Base-by-base conservation (phyloP, 2,797 vertebrate species). In the Eulemur mongoz region DNA sequence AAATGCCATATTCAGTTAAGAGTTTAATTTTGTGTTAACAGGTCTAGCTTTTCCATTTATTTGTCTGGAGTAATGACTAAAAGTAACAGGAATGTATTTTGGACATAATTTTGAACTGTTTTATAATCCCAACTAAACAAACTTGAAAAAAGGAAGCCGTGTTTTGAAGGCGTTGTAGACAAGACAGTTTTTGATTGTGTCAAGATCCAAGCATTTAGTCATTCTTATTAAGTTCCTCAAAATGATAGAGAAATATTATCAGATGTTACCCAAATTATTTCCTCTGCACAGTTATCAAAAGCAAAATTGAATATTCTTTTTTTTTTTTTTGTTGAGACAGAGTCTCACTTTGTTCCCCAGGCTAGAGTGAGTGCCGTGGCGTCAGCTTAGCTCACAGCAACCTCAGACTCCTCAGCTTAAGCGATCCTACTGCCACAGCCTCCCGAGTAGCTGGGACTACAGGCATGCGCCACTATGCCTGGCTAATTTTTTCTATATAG, bases 251-350 rank as follows among this genome's bases (percentile, higher is more conserved):
- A 96, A 94, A 85, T 79, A 75, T 73, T 81, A 80, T 81, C 54
- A 85, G 54, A 0, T 32, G 17, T 86, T 72, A 86, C 25, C 59
- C 27, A 86, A 93, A 88, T 91, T 90, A 89, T 69, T 85, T 93
- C 50, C 27, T 82, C 27, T 80, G 89, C 57, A 91, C 20, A 45
- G 23, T 90, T 91, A 91, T 93, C 25, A 86, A 96, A 97, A 95
- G 48, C 73, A 94, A 91, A 94, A 81, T 48, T 54, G 85, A 95
- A 73, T 84, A 94, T 57, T 94, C 70, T 97, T 45, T n/a, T n/a
- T n/a, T n/a, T n/a, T n/a, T n/a, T n/a, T n/a, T n/a, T n/a, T n/a
- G n/a, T n/a, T n/a, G n/a, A n/a, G n/a, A n/a, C n/a, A n/a, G n/a
- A n/a, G n/a, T n/a, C n/a, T n/a, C n/a, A n/a, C n/a, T n/a, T n/a